phyloP scores from a whole-genome alignment of 2,888 invertebrate genomes.

The Congeria kusceri region DNA sequence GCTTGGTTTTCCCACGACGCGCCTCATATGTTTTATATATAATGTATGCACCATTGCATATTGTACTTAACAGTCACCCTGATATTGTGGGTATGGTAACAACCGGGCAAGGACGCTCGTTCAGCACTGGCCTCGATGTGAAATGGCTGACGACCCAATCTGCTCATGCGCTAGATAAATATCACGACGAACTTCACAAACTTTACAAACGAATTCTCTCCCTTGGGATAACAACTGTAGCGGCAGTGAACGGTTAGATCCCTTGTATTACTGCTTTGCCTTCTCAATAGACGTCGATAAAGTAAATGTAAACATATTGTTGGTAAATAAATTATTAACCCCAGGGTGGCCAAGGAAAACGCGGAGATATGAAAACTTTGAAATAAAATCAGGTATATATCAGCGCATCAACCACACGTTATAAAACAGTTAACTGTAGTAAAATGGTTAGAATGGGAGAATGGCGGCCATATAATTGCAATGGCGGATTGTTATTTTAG shows the following conservation, averaged over 20 bases:
- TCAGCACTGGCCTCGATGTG: slow-evolving; percentile 80
- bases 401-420: too few relatives aligned
- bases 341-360: too few relatives aligned
- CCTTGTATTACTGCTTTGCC: neutral
- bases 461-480: too few relatives aligned
- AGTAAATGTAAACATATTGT: slow-evolving; percentile 1
- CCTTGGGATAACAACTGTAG: slow-evolving; percentile 78
- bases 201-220: slow-evolving; percentile 67
- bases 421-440: too few relatives aligned
- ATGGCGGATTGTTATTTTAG: too few relatives aligned
- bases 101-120: slow-evolving; percentile 77
- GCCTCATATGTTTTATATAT: too few relatives aligned
- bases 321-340: too few relatives aligned
- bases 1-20: too few relatives aligned
- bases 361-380: too few relatives aligned
- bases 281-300: neutral
- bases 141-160: slow-evolving; percentile 56
- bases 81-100: slow-evolving; percentile 73
- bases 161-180: slow-evolving; percentile 24
- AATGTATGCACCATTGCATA: too few relatives aligned
- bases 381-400: too few relatives aligned
- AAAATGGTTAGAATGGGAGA: too few relatives aligned
- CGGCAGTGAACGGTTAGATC: slow-evolving; percentile 78
- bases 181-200: slow-evolving; percentile 24
- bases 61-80: slow-evolving; percentile 67